A percentile compares a stretch with the other conserved stretches of the same genome.
These are phyloP conservation scores for Canis aureus DNA, from an alignment of 2,113 vertebrate genomes.

Conservation along the genomic window DNA sequence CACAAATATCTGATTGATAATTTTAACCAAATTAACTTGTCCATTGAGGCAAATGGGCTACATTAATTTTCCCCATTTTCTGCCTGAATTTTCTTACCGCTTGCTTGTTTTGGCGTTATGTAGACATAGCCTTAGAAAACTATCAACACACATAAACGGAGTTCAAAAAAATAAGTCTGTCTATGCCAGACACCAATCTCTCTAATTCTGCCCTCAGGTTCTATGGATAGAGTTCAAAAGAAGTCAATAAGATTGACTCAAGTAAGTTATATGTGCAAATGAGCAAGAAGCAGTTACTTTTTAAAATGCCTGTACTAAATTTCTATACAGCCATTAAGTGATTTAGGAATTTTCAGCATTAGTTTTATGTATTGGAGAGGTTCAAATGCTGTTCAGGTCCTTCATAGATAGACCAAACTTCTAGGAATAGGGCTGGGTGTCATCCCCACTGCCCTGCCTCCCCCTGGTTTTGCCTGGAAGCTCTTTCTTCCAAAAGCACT, in stretches of 20 bases:
- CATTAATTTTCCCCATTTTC: background rate
- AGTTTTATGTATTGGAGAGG: background rate
- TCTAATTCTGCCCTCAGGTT: slow-evolving; percentile 57
- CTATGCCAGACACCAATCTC: slow-evolving; percentile 29
- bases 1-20: slow-evolving; percentile 3
- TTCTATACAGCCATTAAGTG: background rate
- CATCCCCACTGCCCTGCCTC: background rate
- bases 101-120: background rate
- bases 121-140: slow-evolving; percentile 43
- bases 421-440: background rate
- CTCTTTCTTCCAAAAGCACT: background rate
- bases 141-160: background rate
- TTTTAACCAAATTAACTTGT: slow-evolving; percentile 52
- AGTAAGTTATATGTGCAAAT: slow-evolving; percentile 40
- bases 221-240: slow-evolving; percentile 44
- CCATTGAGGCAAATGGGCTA: background rate
- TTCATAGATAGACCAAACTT: background rate
- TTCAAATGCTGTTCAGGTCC: background rate
- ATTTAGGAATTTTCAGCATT: slow-evolving; percentile 5
- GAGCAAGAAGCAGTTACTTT: slow-evolving; percentile 18
- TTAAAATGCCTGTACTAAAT: slow-evolving; percentile 35
- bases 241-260: slow-evolving; percentile 57
- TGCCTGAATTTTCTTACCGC: slow-evolving; percentile 32
- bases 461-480: background rate
- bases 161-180: slow-evolving; percentile 32